Conservation (phyloP, 2,888 invertebrate genomes). For the Nezara viridula region DNA sequence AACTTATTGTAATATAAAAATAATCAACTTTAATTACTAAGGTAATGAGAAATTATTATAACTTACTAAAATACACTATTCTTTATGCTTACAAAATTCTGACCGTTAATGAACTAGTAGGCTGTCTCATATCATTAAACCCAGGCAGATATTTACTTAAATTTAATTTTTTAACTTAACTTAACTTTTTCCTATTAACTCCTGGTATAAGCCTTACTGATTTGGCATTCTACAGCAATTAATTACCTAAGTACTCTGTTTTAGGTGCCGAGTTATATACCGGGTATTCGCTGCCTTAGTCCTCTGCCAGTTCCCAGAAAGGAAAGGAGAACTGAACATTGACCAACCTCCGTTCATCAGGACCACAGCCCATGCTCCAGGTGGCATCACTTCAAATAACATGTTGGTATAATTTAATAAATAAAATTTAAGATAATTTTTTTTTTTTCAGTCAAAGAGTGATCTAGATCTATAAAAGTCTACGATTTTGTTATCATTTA, state of each 20-base stretch:
- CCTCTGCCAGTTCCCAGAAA: slow-evolving; percentile 73
- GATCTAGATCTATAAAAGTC: too few relatives aligned
- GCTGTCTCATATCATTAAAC: background rate
- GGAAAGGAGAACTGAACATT: slow-evolving; percentile 67
- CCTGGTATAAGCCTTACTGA: too few relatives aligned
- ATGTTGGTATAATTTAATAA: slow-evolving; percentile 61
- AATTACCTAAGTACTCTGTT: slow-evolving; percentile 62
- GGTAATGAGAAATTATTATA: too few relatives aligned
- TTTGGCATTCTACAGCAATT: too few relatives aligned
- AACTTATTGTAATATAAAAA: too few relatives aligned
- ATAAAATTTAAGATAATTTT: too few relatives aligned
- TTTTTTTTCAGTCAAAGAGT: too few relatives aligned
- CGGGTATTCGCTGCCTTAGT: slow-evolving; percentile 72
- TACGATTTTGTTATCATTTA: too few relatives aligned
- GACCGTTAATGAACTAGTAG: background rate
- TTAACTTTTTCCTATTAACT: background rate
- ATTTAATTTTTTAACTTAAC: too few relatives aligned
- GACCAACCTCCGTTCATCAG: slow-evolving; percentile 62
- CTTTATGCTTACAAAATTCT: too few relatives aligned
- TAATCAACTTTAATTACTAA: too few relatives aligned
- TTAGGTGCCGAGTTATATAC: slow-evolving; percentile 76
- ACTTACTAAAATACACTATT: too few relatives aligned
- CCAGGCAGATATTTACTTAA: background rate
- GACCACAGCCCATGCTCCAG: slow-evolving; percentile 64
- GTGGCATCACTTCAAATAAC: slow-evolving; percentile 64